Evolutionary conservation across 2,113 vertebrate genomes (phyloP), one percentile per base, ranked within the genome.

Genomic region (Trachemys scripta): DNA sequence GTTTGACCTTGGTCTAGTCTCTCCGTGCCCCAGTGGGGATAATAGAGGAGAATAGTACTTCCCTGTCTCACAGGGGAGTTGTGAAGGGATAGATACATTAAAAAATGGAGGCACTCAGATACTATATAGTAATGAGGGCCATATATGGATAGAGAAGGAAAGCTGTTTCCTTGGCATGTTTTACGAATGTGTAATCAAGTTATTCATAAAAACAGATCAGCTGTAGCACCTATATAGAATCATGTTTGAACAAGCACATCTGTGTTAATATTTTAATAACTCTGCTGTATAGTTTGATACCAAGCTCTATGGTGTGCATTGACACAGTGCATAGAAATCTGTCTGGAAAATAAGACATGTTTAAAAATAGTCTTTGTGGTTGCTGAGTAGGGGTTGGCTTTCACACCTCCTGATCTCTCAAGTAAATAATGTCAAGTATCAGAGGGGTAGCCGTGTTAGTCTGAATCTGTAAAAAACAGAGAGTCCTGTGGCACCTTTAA

Each of bases 201-300:
- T 59, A 56, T 35, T 54, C 13, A 13, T 22, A 81, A 27, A 0
- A 91, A 54, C 47, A 84, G 50, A 20, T 10, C 1, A 53, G n/a
- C 25, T 51, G 5, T 50, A n/a, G 50, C 2, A 6, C 4, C 45
- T 10, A 0, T 8, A 3, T 51, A 88, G 4, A 1, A 8, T 7
- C 56, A 87, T 8, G 14, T 6, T 89, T 84, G 80, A 62, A 50
- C 22, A 72, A 7, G 27, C 9, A 69, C 80, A 53, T 0, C 11
- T 72, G 31, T 11, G 80, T 62, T 65, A 57, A 56, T 59, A 45
- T 54, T 90, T 86, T 86, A 80, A 62, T 80, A 2, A 3, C 51
- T 59, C 59, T 80, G 57, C 50, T 35, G 10, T 56, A 10, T 27
- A 19, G n/a, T 85, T 81, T 27, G 49, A 1, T 79, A 12, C 83